Conservation (phyloP, 2,113 vertebrate species). For the Ptilonorhynchus violaceus region DNA sequence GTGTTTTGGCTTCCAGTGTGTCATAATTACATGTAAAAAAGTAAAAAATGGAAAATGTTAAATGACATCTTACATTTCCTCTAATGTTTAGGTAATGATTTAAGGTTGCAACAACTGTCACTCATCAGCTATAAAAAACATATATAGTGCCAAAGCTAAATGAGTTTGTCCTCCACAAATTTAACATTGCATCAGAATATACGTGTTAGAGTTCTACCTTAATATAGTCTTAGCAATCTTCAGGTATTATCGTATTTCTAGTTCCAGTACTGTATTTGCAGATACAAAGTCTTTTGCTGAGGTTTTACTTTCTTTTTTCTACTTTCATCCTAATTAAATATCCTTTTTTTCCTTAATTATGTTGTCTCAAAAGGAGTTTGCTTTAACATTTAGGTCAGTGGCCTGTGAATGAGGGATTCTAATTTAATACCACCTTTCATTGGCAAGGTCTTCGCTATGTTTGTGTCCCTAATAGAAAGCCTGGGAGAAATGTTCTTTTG, state of each 20-base stretch:
- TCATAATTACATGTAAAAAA: background rate
- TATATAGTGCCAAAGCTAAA: background rate
- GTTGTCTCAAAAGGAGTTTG: background rate
- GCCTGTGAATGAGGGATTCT: background rate
- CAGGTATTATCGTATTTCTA: rapidly evolving
- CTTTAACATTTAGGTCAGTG: background rate
- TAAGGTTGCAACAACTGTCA: background rate
- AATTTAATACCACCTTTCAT: background rate
- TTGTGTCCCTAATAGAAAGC: background rate
- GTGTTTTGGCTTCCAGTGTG: background rate
- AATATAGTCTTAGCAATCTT: background rate
- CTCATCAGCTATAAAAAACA: background rate
- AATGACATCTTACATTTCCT: background rate
- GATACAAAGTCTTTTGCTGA: background rate
- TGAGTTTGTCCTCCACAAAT: background rate
- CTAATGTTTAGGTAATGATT: background rate
- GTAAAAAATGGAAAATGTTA: background rate
- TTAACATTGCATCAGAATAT: background rate
- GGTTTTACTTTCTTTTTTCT: background rate
- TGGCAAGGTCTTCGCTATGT: background rate
- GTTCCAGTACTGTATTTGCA: background rate
- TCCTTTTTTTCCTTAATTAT: background rate
- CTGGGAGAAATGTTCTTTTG: background rate
- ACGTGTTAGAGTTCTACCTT: background rate
- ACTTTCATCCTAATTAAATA: background rate